Evolutionary conservation across 2,113 vertebrate species (phyloP).

Genomic region (Plecotus auritus): DNA sequence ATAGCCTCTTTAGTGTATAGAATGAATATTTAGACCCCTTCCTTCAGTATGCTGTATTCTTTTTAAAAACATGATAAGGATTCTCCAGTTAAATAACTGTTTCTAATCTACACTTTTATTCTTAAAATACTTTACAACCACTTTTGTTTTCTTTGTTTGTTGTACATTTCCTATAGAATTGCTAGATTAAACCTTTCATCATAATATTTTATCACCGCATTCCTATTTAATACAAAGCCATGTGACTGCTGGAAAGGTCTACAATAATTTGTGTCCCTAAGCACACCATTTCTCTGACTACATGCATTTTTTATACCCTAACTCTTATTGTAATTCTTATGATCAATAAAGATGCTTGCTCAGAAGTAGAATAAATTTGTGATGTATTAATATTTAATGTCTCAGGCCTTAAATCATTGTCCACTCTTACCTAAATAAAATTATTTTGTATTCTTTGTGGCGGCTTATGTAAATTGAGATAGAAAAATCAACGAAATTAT

Average conservation of each 20-base stretch:
- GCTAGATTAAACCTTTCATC: conserved; percentile 33
- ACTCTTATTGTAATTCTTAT: conserved; percentile 65
- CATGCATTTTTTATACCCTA: conserved; percentile 71
- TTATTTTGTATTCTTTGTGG: conserved; percentile 21
- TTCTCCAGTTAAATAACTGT: conserved; percentile 8
- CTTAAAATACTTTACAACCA: conserved; percentile 19
- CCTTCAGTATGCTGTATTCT: not conserved
- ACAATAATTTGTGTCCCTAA: conserved; percentile 67
- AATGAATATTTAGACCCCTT: conserved; percentile 30
- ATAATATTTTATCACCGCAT: conserved; percentile 47
- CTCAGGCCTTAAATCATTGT: conserved; percentile 62
- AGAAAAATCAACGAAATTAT: conserved; percentile 44
- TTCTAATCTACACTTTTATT: not conserved
- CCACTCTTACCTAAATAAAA: conserved; percentile 61
- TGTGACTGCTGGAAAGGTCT: conserved; percentile 53
- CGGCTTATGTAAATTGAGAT: not conserved
- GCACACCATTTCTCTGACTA: conserved; percentile 50
- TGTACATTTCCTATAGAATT: not conserved
- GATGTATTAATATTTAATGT: conserved; percentile 75
- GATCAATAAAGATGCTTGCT: conserved; percentile 74
- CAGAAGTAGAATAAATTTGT: conserved; percentile 69
- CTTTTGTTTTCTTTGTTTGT: conserved; percentile 1
- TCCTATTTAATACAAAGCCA: conserved; percentile 59
- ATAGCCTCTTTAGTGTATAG: conserved; percentile 18
- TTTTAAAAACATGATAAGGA: conserved; percentile 15